Percentiles rank a stretch among this genome's conserved stretches.
Conservation (phyloP, 37 sponge, comb jelly and placozoan genomes). For the Theonella swinhoei region DNA sequence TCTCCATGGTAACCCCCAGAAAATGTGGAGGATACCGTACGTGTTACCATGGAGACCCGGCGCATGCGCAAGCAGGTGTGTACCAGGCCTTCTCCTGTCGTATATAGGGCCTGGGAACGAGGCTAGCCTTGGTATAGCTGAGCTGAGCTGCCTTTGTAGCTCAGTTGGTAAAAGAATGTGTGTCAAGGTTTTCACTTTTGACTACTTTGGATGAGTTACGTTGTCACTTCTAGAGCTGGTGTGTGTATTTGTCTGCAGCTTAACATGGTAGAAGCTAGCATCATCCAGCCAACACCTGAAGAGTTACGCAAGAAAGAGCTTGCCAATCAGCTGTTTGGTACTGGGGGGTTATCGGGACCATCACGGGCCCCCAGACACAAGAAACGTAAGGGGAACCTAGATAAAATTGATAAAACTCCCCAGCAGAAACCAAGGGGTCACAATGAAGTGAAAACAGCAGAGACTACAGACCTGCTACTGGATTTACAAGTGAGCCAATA, state of each 20-base stretch:
- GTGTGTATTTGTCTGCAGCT: neutral
- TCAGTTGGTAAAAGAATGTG: too few species aligned
- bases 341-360: conserved; percentile 25
- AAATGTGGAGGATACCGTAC: too few species aligned
- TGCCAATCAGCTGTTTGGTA: conserved; percentile 79
- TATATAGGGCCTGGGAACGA: too few species aligned
- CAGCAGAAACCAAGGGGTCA: neutral
- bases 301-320: conserved; percentile 55
- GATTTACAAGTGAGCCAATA: neutral
- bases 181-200: too few species aligned
- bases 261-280: conserved; percentile 18
- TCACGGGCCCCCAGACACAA: conserved; percentile 30
- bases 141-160: too few species aligned
- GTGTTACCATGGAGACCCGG: too few species aligned
- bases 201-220: too few species aligned
- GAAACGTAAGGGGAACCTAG: neutral
- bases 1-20: too few species aligned
- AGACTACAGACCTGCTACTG: conserved; percentile 9
- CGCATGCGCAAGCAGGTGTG: too few species aligned
- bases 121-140: too few species aligned
- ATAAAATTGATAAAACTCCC: neutral
- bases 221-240: too few species aligned
- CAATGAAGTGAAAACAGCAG: neutral
- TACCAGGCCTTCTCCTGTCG: too few species aligned
- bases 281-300: conserved; percentile 19